Evolutionary conservation across 2,797 vertebrate genomes (phyloP), one percentile per base, ranked within the genome.

Genomic region (Falco novaeseelandiae): DNA sequence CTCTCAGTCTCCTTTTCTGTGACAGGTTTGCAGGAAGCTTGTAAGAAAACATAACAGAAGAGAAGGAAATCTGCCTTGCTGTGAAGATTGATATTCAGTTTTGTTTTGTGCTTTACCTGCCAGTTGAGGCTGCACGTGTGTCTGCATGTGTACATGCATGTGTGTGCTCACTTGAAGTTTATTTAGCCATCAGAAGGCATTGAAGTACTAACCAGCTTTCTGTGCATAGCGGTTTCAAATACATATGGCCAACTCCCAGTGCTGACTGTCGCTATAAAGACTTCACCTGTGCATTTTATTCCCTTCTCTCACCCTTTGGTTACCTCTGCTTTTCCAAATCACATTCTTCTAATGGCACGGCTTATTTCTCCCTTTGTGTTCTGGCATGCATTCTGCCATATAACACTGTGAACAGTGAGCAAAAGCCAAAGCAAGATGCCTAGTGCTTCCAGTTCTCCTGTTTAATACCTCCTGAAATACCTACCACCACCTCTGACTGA

Each of bases 361-460:
- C 62, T 88, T 89, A 69, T 87, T 92, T 90, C 70, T 85, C 88
- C 71, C 63, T 83, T 72, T 93, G 62, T 74, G 87, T 67, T 89
- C 52, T 83, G 81, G 90, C 71, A n/a, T 30, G 7, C 36, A 9
- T 54, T 91, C 73, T 77, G 86, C 70, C 38, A 38, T 38, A 25
- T 18, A 7, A 42, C 36, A 40, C 87, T 87, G 67, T 83, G 87
- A 93, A 52, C 12, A 26, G 32, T 52, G 36, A 90, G 52, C 34
- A n/a, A 85, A 93, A 95, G 48, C 74, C 81, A 67, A 82, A 87
- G 66, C 77, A 70, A 85, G 46, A 57, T 55, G 66, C 29, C 40
- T 44, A 18, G 14, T 52, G 44, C 66, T 70, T 79, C 78, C 81
- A 44, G 17, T 73, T 89, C 59, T 90, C 36, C 79, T 69, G n/a